Evolutionary conservation across 2,888 invertebrate genomes (phyloP), one percentile per base, ranked within the genome.

Genomic region (Steinernema carpocapsae): DNA sequence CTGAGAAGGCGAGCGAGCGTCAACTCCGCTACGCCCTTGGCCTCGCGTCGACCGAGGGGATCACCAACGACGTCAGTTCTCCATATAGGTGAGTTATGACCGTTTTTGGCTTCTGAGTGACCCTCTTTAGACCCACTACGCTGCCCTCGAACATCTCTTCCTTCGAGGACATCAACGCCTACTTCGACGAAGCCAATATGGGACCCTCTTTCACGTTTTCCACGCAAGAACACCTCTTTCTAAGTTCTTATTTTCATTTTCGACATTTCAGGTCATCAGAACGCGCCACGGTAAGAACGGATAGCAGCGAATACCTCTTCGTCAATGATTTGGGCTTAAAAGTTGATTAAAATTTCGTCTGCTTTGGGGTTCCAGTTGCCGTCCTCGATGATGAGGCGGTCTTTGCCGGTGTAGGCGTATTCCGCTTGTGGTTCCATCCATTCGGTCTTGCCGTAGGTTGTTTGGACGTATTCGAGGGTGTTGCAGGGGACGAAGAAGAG

Each of bases 401-500:
- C 56, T 17, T 56, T 4, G 4, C 56, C 56, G 19, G 26, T 26
- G 56, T 56, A 56, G 4, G 14, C 22, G 56, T 56, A 56, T 6
- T 56, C 22, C 14, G 22, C 14, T 14, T 56, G 56, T 26, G 10
- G 56, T 22, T 56, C 3, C 14, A 56, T 17, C 56, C 56, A 56
- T 1, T 56, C 56, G 22, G 2, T 56, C 26, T 56, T 56, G 4
- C 56, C 56, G 14, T 56, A 56, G 22, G 24, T 56, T 1, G 56
- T 14, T 26, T 56, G 24, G 24, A 56, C 2, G 56, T 24, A 19
- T 14, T 56, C 56, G 22, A 56, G 22, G 3, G 56, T 24, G 56
- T 56, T 56, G 26, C 56, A 56, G 26, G 56, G 56, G 10, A 56
- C 56, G 56, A 56, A 56, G 56, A 56, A 56, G 56, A 56, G 56